Base-by-base conservation (phyloP, 1,140 invertebrate species). In the Hyposmocoma kahamanoa region DNA sequence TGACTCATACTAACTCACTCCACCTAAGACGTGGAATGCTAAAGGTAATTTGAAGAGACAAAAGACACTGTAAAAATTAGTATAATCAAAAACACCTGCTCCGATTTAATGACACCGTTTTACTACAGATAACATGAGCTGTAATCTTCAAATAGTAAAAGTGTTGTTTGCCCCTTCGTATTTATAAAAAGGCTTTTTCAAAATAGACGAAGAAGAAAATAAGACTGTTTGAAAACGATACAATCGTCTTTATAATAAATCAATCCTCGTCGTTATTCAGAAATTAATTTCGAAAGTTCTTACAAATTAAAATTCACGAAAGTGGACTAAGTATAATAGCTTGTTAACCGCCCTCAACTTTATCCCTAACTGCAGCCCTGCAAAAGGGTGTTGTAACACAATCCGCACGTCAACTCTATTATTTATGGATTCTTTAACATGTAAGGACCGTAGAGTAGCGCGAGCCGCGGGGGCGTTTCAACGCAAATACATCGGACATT, bases 371-470 rank as follows among this genome's bases (percentile, higher is more conserved):
- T 36, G 13, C 32, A 17, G 11, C 3, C 32, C 32, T 15, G 24
- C 8, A n/a, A n/a, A 17, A 17, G 13, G 13, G 13, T 15, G 32
- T 15, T 36, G 72, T 69, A 78, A 76, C 70, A 72, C 66, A 80
- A 80, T 78, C 72, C 72, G 62, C 67, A 79, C 81, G 81, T 81
- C 81, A 84, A 84, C 72, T 84, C 67, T 84, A 84, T 84, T 84
- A 84, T 84, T 84, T 82, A 84, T 84, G 81, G 81, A 84, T 84
- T 84, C 81, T 83, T 83, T 76, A 84, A 84, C 81, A 84, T 76
- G 77, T 82, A 81, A 84, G 81, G 71, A 69, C 66, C 55, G 51
- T 72, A 43, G 61, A 34, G 47, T 46, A 58, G 58, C n/a, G n/a
- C n/a, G 59, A 59, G 19, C 19, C 22, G 44, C 45, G 59, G 53